Base-by-base conservation (phyloP, 2,888 invertebrate species). In the Synergus gifuensis region DNA sequence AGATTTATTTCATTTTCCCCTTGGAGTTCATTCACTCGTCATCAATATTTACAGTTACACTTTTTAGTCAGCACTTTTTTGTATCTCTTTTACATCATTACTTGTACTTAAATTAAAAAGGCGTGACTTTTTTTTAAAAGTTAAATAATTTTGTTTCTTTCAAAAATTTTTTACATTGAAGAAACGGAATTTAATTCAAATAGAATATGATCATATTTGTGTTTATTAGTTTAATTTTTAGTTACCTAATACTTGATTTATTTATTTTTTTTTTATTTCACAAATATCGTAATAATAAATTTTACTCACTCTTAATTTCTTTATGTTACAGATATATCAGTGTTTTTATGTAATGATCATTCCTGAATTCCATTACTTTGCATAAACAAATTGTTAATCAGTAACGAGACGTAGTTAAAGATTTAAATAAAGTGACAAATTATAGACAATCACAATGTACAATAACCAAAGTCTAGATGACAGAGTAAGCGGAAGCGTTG, bases 381-480 rank as follows among this genome's bases (percentile, higher is more conserved):
- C 22, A 22, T 60, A 11, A 60, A 22, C 12, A 22, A 22, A 44
- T 40, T 8, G 2, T 28, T 28, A n/a, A 46, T 14, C 18, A 4
- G 0, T 44, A 18, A 22, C 5, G 36, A n/a, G 49, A 36, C 12
- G 36, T 54, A 11, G 18, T n/a, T 36, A n/a, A 54, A 54, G 0
- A 12, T 69, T 73, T 22, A 36, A 49, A 54, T 16, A 8, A 28
- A 73, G 36, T 42, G 42, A 3, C 9, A 40, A n/a, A 66, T 66
- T 66, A 77, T 49, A 36, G 16, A 58, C 22, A 7, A 4, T 5
- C 14, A 54, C 40, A 49, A 87, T 86, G 85, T 86, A 86, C 64
- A 85, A 84, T 28, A 83, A 82, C 78, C 80, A 83, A 73, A 83
- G 76, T 63, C 78, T 79, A 36, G 76, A 81, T 62, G 81, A 81